Base-by-base conservation (phyloP, 2,888 invertebrate species). In the Tortricodes alternella region DNA sequence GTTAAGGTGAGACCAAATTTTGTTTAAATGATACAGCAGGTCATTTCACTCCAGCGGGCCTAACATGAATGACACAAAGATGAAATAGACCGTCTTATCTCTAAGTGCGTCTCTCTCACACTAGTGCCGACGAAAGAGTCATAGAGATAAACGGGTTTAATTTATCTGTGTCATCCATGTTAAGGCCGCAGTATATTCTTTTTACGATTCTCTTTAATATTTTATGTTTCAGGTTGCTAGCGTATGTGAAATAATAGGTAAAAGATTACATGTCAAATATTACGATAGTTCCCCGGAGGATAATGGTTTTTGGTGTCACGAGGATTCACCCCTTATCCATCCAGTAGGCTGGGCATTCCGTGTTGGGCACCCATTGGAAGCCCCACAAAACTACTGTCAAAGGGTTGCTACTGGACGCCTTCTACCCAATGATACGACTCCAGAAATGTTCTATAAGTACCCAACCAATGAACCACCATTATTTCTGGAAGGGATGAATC, bases 281-380 rank as follows among this genome's bases (percentile, higher is more conserved):
- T 97, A 95, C 67, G 96, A 97, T 70, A 94, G 95, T 59, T 92
- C 94, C 8, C 92, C 93, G 0, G 94, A 95, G 62, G 96, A 96
- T 60, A 94, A 94, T 66, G 96, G 98, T 2, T 99, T 99, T 81
- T 99, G 98, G 98, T 98, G 98, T 76, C 98, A 99, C 66, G 97
- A 98, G 83, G 96, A 97, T 76, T 98, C 98, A 0, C 96, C 97
- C 0, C 91, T 99, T 8, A 95, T 99, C 62, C 99, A 99, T 83
- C 98, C 97, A 0, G 96, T 98, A 1, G 98, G 98, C n/a, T 98
- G 99, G 99, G 97, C 99, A 0, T 95, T 94, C 53, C 84, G 94
- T 55, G 95, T 98, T 0, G 98, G 98, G 0, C 99, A 99, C 76
- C 94, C 94, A 44, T 89, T 99, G 41, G 95, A 96, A 53, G 98